Base-by-base conservation (phyloP, 2,888 invertebrate species). In the Adelognathus sp. region DNA sequence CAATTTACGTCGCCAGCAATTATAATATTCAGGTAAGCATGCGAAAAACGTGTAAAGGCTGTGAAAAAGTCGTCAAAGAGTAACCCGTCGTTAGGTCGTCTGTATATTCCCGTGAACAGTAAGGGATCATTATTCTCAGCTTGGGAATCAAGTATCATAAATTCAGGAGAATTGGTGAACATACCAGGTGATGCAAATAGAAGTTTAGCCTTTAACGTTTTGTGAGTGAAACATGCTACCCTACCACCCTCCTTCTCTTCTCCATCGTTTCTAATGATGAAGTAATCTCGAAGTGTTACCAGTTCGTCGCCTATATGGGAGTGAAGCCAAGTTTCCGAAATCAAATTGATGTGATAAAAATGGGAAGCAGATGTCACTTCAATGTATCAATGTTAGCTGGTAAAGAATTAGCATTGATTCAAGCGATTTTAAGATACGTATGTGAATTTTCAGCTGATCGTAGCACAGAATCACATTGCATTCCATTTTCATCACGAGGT, bases 221-320 rank as follows among this genome's bases (percentile, higher is more conserved):
- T 24, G 14, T 64, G 73, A 24, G 66, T 67, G 16, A 44, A 66
- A 14, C 74, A 67, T 4, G 58, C 74, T 29, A 75, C 58, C 1
- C 74, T 67, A 9, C 74, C 67, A 7, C 74, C 67, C 9, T 33
- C 16, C 16, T 66, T 44, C 0, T 14, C 29, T 9, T 67, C 56
- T 1, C 67, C 11, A 7, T 67, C 74, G 2, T 64, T 73, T 1
- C 73, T 14, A 14, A 66, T 29, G 2, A 66, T 3, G 9, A 24
- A 29, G 41, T 67, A 74, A 11, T 67, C 29, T 1, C 44, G 16
- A 1, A 66, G n/a, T 2, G 14, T 11, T 6, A 74, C 46, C 2
- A 50, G 11, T 3, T 2, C 5, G 6, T 50, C 31, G 7, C 3
- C 6, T n/a, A 36, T 66, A 27, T 44, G 36, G 4, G 70, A 24